Evolutionary conservation across 2,113 vertebrate genomes (phyloP).

Genomic region (Pygoscelis adeliae): DNA sequence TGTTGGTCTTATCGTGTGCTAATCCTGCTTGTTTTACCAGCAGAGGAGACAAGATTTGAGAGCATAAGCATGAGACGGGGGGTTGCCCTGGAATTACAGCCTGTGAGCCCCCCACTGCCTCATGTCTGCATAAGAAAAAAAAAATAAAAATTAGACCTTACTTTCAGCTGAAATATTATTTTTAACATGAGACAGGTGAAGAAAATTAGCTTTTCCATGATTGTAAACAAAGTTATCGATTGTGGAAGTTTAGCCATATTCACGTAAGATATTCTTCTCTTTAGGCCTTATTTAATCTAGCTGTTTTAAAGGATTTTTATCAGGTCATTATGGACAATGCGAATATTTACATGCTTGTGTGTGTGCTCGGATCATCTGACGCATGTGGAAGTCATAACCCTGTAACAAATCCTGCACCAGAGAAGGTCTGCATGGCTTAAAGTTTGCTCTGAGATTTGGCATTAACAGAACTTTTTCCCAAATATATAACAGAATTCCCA

Average conservation of each 20-base stretch:
- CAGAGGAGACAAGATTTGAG: constrained; percentile 67
- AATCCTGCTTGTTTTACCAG: constrained; percentile 77
- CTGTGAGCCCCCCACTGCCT: neutral
- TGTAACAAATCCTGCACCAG: neutral
- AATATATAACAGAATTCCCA: neutral
- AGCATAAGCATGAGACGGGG: neutral
- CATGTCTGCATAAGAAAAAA: neutral
- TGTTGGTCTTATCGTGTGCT: constrained; percentile 62
- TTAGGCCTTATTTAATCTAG: neutral
- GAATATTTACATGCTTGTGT: rapidly evolving
- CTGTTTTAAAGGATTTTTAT: neutral
- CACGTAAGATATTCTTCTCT: neutral
- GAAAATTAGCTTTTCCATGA: neutral
- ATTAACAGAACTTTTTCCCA: neutral
- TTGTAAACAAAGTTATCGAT: neutral
- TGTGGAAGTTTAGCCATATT: neutral
- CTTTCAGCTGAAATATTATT: neutral
- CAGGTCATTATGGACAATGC: neutral
- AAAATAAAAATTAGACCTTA: neutral
- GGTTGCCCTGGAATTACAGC: constrained; percentile 48
- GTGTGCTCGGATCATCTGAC: neutral
- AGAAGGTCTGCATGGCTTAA: neutral
- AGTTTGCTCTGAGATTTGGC: neutral
- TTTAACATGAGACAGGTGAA: neutral
- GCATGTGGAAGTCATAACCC: neutral